These are phyloP conservation scores for Otolemur garnettii DNA, from an alignment of 2,113 vertebrate genomes.

Conservation along the genomic window DNA sequence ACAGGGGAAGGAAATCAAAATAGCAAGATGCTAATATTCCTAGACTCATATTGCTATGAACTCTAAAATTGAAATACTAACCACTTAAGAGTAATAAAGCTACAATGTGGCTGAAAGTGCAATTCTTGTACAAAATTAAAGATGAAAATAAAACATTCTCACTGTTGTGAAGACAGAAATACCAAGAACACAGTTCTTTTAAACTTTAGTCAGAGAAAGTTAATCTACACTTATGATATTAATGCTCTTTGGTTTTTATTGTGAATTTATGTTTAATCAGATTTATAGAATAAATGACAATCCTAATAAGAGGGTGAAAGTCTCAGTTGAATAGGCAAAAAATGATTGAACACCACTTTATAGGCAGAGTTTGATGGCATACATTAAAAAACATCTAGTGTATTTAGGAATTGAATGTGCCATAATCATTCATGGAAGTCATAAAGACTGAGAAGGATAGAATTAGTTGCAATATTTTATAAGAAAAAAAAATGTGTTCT, in stretches of 20 bases:
- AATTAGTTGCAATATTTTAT: background rate
- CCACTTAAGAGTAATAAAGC: background rate
- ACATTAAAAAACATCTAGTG: background rate
- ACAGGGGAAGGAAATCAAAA: background rate
- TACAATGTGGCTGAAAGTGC: background rate
- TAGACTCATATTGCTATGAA: background rate
- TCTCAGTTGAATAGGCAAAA: background rate
- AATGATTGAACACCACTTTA: background rate
- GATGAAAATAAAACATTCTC: background rate
- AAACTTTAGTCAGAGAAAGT: background rate
- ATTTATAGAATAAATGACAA: conserved; percentile 25
- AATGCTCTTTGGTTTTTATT: conserved; percentile 2
- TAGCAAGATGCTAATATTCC: background rate
- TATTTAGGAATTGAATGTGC: conserved; percentile 7
- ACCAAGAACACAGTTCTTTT: background rate
- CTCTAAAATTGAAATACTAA: conserved; percentile 7
- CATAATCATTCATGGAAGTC: background rate
- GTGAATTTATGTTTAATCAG: background rate
- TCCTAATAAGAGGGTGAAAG: background rate
- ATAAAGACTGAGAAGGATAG: background rate
- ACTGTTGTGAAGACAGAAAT: background rate
- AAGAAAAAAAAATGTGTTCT: background rate
- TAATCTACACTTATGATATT: background rate
- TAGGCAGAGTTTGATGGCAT: background rate
- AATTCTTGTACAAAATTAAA: background rate